Conservation (phyloP, 1,140 invertebrate genomes). For the Dendrolimus punctatus region DNA sequence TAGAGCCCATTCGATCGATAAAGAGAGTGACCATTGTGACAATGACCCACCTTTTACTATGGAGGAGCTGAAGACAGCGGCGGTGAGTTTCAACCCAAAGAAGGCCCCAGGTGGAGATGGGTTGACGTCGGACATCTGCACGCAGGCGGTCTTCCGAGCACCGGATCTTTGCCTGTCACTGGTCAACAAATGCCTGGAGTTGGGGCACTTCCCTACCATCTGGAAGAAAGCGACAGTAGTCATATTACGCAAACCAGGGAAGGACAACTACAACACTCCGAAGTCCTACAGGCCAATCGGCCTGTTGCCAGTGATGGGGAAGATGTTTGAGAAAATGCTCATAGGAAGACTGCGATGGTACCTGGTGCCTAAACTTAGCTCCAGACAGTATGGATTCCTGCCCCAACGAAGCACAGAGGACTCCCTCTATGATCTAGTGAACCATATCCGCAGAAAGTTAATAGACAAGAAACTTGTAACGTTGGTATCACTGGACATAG, state of each 20-base stretch:
- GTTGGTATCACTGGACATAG: neutral
- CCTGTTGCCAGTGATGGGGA: constrained; percentile 8
- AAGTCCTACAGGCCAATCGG: constrained; percentile 7
- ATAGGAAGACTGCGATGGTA: neutral
- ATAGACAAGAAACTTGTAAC: neutral
- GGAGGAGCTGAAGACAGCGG: constrained; percentile 5
- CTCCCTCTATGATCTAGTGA: too few species aligned
- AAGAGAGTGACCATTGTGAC: neutral
- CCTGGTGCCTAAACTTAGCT: too few species aligned
- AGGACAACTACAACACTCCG: neutral
- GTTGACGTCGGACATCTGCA: constrained; percentile 14
- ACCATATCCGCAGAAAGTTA: too few species aligned
- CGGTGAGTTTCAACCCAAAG: constrained; percentile 13
- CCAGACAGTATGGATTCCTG: too few species aligned
- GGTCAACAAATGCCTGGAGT: constrained; percentile 7
- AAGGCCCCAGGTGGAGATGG: constrained; percentile 25
- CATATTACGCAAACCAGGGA: constrained; percentile 7
- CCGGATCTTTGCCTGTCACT: constrained; percentile 4
- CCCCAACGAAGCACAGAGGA: too few species aligned
- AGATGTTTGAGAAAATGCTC: constrained; percentile 7
- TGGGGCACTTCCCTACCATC: constrained; percentile 5
- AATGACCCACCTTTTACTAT: constrained; percentile 12
- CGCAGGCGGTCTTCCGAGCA: neutral
- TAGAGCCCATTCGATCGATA: neutral
- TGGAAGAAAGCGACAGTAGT: constrained; percentile 11